Evolutionary conservation across 2,888 invertebrate species (phyloP).

Genomic region (Drosophila neonasuta): DNA sequence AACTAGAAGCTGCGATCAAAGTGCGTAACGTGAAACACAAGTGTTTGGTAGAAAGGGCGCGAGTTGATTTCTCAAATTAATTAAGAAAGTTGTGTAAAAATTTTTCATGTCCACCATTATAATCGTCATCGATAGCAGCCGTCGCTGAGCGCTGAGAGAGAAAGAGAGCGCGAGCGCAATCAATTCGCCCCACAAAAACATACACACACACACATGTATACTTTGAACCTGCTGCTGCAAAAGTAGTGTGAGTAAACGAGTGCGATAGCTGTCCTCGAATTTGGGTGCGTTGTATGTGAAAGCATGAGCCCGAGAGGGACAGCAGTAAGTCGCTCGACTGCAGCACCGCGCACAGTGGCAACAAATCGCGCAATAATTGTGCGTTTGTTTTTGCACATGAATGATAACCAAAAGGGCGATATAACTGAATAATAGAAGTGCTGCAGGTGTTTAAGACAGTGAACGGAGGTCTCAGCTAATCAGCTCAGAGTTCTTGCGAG

Average conservation of each 20-base stretch:
- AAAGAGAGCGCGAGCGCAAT: constrained; percentile 53
- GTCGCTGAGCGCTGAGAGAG: constrained; percentile 39
- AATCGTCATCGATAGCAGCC: constrained; percentile 67
- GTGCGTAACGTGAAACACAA: constrained; percentile 51
- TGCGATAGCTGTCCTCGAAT: constrained; percentile 58
- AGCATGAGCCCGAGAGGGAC: constrained; percentile 45
- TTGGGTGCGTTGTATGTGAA: constrained; percentile 68
- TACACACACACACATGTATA: constrained; percentile 20
- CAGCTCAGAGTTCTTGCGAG: constrained; percentile 24
- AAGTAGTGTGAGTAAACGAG: constrained; percentile 51
- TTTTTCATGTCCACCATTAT: constrained; percentile 72
- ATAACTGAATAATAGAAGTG: constrained; percentile 39
- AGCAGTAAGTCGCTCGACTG: constrained; percentile 47
- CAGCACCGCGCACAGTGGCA: constrained; percentile 66
- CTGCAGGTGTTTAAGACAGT: constrained; percentile 30
- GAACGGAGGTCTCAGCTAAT: constrained; percentile 15
- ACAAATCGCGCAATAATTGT: constrained; percentile 41
- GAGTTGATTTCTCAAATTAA: constrained; percentile 54
- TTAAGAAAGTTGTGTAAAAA: constrained; percentile 78
- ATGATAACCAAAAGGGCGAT: constrained; percentile 48
- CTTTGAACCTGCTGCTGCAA: constrained; percentile 11
- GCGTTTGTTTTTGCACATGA: constrained; percentile 46
- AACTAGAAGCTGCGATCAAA: constrained; percentile 31
- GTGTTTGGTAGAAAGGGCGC: constrained; percentile 38
- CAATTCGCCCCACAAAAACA: constrained; percentile 49